These are phyloP conservation scores for Pelodiscus sinensis DNA, from an alignment of 2,113 vertebrate species.

Conservation along the genomic window DNA sequence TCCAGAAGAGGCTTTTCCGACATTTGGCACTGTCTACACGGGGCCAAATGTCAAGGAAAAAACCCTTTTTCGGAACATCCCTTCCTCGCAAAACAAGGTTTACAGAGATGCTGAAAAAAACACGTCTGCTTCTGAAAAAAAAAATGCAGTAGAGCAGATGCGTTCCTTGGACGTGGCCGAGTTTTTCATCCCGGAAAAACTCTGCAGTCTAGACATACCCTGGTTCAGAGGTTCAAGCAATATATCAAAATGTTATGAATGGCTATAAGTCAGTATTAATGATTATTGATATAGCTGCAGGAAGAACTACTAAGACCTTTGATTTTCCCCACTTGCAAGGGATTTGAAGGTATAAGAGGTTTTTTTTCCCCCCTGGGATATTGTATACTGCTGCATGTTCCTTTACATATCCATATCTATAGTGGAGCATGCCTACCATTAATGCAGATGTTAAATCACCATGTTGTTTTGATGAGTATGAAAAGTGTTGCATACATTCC, in stretches of 20 bases:
- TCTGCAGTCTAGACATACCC: too few species aligned
- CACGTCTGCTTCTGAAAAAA: too few species aligned
- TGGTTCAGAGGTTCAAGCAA: too few species aligned
- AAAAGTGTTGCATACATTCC: background rate
- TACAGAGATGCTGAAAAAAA: too few species aligned
- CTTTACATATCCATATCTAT: background rate
- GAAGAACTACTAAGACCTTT: background rate
- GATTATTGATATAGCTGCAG: background rate
- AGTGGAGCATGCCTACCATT: background rate
- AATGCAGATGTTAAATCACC: background rate
- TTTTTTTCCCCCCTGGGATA: background rate
- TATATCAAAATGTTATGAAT: background rate
- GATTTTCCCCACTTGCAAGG: accelerated
- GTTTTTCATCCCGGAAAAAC: too few species aligned
- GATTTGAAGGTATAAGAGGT: accelerated
- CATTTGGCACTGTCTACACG: too few species aligned
- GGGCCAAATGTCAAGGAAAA: too few species aligned
- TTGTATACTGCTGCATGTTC: background rate
- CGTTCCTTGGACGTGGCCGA: too few species aligned
- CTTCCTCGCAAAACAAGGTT: too few species aligned
- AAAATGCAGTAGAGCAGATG: too few species aligned
- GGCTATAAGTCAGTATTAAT: background rate
- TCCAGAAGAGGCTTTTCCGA: too few species aligned
- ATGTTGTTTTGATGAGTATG: background rate
- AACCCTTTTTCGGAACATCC: too few species aligned